Conservation (phyloP, 2,888 invertebrate genomes). For the Xylota sylvarum region DNA sequence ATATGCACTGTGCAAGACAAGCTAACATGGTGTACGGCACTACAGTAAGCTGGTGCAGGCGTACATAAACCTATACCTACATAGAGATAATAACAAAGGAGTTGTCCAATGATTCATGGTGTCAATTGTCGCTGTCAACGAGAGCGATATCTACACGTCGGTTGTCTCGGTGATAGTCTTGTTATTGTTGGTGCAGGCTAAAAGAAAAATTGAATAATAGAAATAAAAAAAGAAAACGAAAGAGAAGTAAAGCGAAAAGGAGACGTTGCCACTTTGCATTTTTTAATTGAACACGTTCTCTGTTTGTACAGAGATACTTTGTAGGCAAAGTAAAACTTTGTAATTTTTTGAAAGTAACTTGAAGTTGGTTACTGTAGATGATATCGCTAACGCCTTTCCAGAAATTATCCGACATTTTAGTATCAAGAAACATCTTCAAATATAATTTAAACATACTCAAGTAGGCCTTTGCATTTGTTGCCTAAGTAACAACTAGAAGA, state of each 20-base stretch:
- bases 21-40: background rate
- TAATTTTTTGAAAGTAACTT: no score
- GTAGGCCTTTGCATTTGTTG: no score
- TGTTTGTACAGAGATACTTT: no score
- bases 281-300: background rate
- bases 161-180: conserved; percentile 38
- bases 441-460: no score
- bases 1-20: background rate
- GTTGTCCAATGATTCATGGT: conserved; percentile 63
- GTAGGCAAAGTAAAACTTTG: no score
- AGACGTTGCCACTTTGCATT: background rate
- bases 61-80: background rate
- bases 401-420: no score
- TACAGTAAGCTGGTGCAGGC: conserved; percentile 18
- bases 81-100: conserved; percentile 49
- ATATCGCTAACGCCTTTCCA: no score
- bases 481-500: no score
- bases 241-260: conserved; percentile 2
- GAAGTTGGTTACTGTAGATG: no score
- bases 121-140: conserved; percentile 68
- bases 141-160: conserved; percentile 36
- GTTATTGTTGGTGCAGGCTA: conserved; percentile 15
- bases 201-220: background rate
- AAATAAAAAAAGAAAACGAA: background rate
- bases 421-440: no score